phyloP scores from a whole-genome alignment of 2,113 vertebrate species.

The Tenebrosternarchus preto region DNA sequence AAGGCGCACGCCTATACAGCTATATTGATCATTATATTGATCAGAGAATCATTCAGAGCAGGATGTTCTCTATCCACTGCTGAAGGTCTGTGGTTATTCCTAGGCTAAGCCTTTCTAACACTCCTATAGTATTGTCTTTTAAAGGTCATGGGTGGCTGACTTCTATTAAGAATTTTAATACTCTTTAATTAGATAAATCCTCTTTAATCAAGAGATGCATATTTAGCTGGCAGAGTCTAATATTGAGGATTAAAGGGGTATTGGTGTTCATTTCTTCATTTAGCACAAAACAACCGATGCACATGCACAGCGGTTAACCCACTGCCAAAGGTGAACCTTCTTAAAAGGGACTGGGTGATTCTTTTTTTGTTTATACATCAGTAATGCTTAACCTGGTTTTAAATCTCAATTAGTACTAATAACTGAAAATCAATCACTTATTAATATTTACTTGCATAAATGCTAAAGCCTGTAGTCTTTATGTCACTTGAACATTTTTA shows the following conservation, averaged over 20 bases:
- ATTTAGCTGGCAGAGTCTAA: constrained; percentile 13
- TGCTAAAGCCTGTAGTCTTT: too few species aligned
- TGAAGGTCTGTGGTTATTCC: background rate
- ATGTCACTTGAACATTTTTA: too few species aligned
- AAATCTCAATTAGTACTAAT: background rate
- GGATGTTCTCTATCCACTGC: background rate
- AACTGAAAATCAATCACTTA: background rate
- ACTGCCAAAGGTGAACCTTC: background rate
- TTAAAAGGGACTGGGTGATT: background rate
- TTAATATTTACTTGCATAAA: background rate
- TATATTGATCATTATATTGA: background rate
- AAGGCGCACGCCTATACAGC: too few species aligned
- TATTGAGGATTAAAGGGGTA: constrained; percentile 26
- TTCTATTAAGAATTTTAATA: constrained; percentile 19
- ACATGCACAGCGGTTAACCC: background rate
- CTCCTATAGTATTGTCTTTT: constrained; percentile 19
- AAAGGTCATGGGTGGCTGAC: constrained; percentile 32
- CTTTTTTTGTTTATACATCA: background rate
- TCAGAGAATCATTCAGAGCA: background rate
- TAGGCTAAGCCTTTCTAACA: background rate
- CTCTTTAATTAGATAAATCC: constrained; percentile 29
- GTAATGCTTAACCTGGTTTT: background rate
- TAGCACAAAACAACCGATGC: background rate
- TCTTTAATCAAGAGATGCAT: constrained; percentile 30
- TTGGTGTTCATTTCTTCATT: constrained; percentile 12